Base-by-base conservation (phyloP, 2,797 vertebrate genomes). In the Lepus townsendii region DNA sequence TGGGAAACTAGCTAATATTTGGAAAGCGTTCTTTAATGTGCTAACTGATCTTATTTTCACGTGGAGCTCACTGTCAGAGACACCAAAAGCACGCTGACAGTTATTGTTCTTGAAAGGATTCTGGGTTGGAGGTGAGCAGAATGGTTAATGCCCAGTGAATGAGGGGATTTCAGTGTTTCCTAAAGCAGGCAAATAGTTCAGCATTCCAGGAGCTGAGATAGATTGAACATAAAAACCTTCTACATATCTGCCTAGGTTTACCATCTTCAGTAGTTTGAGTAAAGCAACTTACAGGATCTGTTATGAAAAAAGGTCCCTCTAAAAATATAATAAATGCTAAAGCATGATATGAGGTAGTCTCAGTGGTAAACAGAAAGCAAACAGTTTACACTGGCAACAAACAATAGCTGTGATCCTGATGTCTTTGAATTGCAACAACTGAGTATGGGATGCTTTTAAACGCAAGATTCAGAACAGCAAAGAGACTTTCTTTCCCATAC, bases 41-140 rank as follows among this genome's bases (percentile, higher is more conserved):
- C 80, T 96, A 89, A 94, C 87, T 97, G 90, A 97, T 96, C 50
- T 22, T 1, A 32, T 95, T 94, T 93, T 88, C 50, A 50, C 95
- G 69, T 50, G 88, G 91, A 24, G 24, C 92, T 96, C 85, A 84
- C 93, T 88, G 84, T 95, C 95, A 93, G 12, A 71, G 86, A 97
- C 30, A 93, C 96, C 96, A 96, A 91, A 83, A 94, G 77, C 95
- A 77, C 62, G 80, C 78, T 95, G 94, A 96, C 94, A 97, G 95
- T 97, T 97, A 98, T 97, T 97, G 94, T 80, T 77, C 78, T 95
- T 96, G 97, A 97, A 98, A 98, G 96, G 77, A 80, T 96, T 91
- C 92, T 91, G 85, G 63, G 89, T 47, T 47, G 52, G 69, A 12
- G 22, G 93, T 93, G 97, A 97, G 83, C 86, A 52, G 96, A 97